Conservation (phyloP, 2,888 invertebrate species). For the Odontocolon sp. region DNA sequence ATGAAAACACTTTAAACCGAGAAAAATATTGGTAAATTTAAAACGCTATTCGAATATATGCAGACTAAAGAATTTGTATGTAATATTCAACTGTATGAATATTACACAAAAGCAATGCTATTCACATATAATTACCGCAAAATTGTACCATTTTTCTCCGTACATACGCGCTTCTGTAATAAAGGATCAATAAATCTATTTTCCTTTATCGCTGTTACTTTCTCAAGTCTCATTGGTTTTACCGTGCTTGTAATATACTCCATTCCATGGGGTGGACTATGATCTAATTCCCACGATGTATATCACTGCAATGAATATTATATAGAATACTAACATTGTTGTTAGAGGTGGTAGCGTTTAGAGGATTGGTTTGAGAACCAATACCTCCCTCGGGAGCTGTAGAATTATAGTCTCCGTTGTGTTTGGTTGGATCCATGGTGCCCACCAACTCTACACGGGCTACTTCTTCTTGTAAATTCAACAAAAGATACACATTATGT, state of each 20-base stretch:
- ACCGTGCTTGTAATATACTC: too few species aligned
- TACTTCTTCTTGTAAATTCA: constrained; percentile 75
- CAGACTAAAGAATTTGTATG: too few species aligned
- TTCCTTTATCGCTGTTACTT: background rate
- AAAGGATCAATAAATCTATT: background rate
- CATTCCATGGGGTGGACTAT: too few species aligned
- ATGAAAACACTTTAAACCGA: too few species aligned
- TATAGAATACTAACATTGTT: constrained; percentile 76
- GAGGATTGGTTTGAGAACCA: constrained; percentile 71
- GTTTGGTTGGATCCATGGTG: constrained; percentile 74
- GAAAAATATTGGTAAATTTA: too few species aligned
- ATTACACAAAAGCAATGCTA: too few species aligned
- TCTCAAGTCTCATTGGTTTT: constrained; percentile 57
- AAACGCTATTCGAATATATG: too few species aligned
- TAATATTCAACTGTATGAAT: too few species aligned
- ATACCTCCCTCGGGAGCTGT: constrained; percentile 72
- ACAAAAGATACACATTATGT: constrained; percentile 73
- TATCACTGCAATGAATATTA: constrained; percentile 12
- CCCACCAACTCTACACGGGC: constrained; percentile 77
- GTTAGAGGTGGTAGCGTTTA: constrained; percentile 74
- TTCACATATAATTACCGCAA: too few species aligned
- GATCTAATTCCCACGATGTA: constrained; percentile 30
- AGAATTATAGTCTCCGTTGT: constrained; percentile 67
- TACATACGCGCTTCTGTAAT: too few species aligned
- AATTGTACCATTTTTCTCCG: too few species aligned